Evolutionary conservation across 1,140 invertebrate genomes (phyloP).

Genomic region (Apis dorsata): DNA sequence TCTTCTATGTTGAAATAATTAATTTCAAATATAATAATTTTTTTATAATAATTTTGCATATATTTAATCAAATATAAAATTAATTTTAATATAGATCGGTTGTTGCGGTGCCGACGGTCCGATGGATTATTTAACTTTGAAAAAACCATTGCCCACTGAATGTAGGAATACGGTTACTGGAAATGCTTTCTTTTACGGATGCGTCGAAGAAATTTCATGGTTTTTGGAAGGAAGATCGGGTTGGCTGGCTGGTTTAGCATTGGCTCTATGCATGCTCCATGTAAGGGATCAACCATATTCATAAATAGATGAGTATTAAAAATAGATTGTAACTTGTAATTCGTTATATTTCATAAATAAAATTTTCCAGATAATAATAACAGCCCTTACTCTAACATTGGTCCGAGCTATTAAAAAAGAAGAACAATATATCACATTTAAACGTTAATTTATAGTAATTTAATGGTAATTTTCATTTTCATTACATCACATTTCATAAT

Average conservation of each 20-base stretch:
- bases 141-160: slow-evolving; percentile 88
- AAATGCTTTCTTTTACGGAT: slow-evolving; percentile 92
- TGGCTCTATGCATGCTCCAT: slow-evolving; percentile 86
- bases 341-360: slow-evolving; percentile 23
- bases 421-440: slow-evolving; percentile 81
- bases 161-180: slow-evolving; percentile 93
- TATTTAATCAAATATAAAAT: not conserved
- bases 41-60: no score
- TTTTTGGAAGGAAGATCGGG: slow-evolving; percentile 90
- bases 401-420: slow-evolving; percentile 87
- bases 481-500: not conserved
- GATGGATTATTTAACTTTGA: slow-evolving; percentile 87
- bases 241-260: slow-evolving; percentile 90
- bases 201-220: slow-evolving; percentile 91
- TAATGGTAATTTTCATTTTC: not conserved
- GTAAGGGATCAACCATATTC: slow-evolving; percentile 79
- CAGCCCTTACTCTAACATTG: slow-evolving; percentile 84
- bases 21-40: no score
- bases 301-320: not conserved
- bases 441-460: slow-evolving; percentile 61
- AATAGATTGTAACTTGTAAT: not conserved
- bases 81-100: slow-evolving; percentile 83
- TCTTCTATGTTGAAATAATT: no score
- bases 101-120: slow-evolving; percentile 92
- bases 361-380: slow-evolving; percentile 83